Evolutionary conservation across 2,113 vertebrate genomes (phyloP).

Genomic region (Mustela lutreola): DNA sequence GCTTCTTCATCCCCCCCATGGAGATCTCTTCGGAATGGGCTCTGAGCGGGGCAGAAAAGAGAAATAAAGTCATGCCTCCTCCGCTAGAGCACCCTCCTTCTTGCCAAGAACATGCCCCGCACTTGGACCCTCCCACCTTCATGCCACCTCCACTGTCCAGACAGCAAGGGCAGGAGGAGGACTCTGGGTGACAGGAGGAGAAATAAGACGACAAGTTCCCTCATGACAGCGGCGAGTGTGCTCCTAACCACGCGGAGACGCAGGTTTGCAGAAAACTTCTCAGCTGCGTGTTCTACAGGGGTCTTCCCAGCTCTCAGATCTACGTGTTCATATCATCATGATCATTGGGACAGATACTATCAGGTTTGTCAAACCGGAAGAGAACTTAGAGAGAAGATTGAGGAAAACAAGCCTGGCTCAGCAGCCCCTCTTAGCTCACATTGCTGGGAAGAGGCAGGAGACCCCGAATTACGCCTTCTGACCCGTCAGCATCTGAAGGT

Average conservation of each 20-base stretch:
- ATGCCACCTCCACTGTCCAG: accelerated
- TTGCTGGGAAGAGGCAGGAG: background rate
- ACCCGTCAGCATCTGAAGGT: no score
- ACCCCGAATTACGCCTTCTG: accelerated
- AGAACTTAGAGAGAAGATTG: accelerated
- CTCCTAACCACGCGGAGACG: accelerated
- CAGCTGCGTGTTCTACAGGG: background rate
- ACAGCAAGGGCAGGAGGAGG: accelerated
- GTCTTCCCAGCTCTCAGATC: background rate
- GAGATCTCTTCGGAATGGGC: no score
- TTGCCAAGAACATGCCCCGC: background rate
- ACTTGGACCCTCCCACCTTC: accelerated
- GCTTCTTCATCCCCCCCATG: accelerated
- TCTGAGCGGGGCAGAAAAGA: background rate
- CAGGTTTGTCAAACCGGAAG: background rate
- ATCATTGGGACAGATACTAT: background rate
- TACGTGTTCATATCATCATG: accelerated
- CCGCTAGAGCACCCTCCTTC: background rate
- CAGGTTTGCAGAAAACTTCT: background rate
- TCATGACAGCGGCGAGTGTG: accelerated
- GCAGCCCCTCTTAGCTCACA: no score
- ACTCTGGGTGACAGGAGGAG: accelerated
- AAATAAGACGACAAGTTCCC: accelerated
- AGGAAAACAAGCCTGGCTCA: background rate
- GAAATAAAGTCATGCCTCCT: no score